These are phyloP conservation scores for Alitta virens DNA, from an alignment of 2,888 invertebrate species.

Conservation along the genomic window DNA sequence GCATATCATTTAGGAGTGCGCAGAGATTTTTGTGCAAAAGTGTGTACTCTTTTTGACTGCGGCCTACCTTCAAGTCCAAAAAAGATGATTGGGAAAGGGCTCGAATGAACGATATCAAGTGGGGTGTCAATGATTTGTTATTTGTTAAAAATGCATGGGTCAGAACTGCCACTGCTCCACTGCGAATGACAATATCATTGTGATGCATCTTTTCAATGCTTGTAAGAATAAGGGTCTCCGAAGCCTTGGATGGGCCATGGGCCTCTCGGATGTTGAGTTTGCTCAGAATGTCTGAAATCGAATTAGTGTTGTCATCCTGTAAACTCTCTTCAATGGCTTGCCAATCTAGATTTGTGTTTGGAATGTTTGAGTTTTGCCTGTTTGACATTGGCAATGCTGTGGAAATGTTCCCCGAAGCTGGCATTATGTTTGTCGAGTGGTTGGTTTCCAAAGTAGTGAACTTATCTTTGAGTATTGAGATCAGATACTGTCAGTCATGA, in stretches of 20 bases:
- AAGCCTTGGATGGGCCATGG: not conserved
- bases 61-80: slow-evolving; percentile 10
- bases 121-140: slow-evolving; percentile 1
- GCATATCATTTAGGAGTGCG: slow-evolving; percentile 16
- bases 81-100: slow-evolving; percentile 6
- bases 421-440: no score
- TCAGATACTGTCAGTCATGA: no score
- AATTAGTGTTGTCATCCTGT: slow-evolving; percentile 13
- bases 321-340: slow-evolving; percentile 10
- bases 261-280: not conserved
- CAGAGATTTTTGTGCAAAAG: slow-evolving; percentile 16
- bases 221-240: slow-evolving; percentile 3
- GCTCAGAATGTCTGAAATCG: slow-evolving; percentile 6
- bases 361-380: no score
- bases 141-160: not conserved
- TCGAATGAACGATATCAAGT: not conserved
- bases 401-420: no score
- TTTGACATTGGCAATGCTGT: no score
- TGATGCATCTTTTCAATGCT: slow-evolving; percentile 15
- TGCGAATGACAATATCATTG: slow-evolving; percentile 9
- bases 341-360: slow-evolving; percentile 1
- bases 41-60: slow-evolving; percentile 1
- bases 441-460: no score
- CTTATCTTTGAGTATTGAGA: no score
- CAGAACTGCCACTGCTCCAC: slow-evolving; percentile 7